Percentiles rank a stretch among this genome's conserved stretches.
Evolutionary conservation across 2,797 vertebrate species (phyloP).

Genomic region (Alca torda): DNA sequence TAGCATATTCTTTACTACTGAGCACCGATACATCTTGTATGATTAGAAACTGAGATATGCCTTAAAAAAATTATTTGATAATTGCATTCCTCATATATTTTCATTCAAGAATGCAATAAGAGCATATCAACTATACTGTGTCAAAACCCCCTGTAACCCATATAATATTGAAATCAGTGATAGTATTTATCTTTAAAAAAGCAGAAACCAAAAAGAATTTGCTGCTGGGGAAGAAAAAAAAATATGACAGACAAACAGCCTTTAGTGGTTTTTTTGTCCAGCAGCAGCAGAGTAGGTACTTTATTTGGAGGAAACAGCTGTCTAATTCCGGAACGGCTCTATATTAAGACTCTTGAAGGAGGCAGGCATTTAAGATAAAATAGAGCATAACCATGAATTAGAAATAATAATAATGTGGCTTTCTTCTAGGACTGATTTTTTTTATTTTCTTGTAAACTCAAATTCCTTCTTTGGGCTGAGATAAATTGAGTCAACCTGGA

Average conservation of each 20-base stretch:
- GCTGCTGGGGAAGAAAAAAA: not conserved
- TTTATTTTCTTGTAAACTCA: not conserved
- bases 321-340: not conserved
- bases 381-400: not conserved
- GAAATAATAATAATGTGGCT: not conserved
- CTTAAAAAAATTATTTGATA: not conserved
- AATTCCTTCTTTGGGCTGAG: not conserved
- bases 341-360: not conserved
- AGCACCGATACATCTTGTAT: not conserved
- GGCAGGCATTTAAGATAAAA: not conserved
- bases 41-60: not conserved
- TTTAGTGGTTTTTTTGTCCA: not conserved
- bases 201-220: not conserved
- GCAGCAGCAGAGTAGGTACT: not conserved
- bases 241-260: not conserved
- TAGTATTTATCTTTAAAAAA: not conserved
- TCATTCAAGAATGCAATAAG: not conserved
- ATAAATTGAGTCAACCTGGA: not conserved
- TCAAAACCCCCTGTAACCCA: not conserved
- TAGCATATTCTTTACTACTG: not conserved
- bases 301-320: not conserved
- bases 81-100: not conserved
- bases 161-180: not conserved
- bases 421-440: not conserved
- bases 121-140: not conserved